Evolutionary conservation across 2,113 vertebrate genomes (phyloP).

Genomic region (Bubalus kerabau): DNA sequence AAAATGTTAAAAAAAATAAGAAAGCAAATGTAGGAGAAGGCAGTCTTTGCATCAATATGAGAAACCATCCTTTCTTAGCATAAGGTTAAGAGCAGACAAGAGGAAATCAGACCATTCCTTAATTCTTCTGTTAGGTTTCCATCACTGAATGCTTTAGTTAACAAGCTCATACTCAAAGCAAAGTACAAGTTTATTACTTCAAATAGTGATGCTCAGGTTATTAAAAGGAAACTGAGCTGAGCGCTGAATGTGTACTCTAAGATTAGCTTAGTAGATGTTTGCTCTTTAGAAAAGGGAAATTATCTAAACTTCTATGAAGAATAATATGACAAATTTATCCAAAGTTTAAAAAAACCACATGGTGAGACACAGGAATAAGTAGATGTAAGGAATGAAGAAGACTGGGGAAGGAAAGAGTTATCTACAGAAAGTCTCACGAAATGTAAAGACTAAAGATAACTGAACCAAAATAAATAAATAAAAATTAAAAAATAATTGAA

Average conservation of each 20-base stretch:
- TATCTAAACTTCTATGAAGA: neutral
- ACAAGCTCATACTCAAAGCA: neutral
- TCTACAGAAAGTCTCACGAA: neutral
- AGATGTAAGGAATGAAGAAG: neutral
- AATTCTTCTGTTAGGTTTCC: neutral
- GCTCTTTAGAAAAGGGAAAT: neutral
- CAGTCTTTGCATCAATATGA: neutral
- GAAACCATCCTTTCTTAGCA: neutral
- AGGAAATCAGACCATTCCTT: neutral
- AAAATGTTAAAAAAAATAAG: neutral
- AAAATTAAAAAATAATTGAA: neutral
- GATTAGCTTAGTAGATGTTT: neutral
- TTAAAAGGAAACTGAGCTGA: neutral
- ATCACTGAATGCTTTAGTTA: neutral
- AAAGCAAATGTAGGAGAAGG: neutral
- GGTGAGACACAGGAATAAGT: neutral
- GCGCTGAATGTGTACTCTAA: neutral
- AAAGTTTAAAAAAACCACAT: neutral
- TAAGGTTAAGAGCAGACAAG: neutral
- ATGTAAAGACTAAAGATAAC: neutral
- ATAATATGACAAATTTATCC: neutral
- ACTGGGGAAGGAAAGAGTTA: neutral
- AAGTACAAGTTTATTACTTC: conserved; percentile 1
- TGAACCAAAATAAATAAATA: neutral
- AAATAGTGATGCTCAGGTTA: neutral